These are phyloP conservation scores for Gobio gobio DNA, from an alignment of 2,113 vertebrate species.

Conservation along the genomic window DNA sequence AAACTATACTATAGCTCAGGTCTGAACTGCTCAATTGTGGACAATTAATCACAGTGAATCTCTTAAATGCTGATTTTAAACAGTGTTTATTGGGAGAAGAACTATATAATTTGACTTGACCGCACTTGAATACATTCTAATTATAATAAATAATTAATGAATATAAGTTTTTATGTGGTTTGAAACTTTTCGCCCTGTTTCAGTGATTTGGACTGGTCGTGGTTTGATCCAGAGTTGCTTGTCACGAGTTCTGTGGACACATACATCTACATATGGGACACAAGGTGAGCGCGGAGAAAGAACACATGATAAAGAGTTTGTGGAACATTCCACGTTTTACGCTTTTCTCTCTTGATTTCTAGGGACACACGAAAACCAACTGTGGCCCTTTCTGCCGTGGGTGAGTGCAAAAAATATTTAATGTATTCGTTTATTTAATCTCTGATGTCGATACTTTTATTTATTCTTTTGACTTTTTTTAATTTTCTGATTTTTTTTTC, in stretches of 20 bases:
- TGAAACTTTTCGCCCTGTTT: not conserved
- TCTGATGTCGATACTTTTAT: not conserved
- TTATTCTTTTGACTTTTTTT: not conserved
- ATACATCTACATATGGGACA: conserved; percentile 99
- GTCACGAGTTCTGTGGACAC: conserved; percentile 98
- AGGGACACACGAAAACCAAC: conserved; percentile 95
- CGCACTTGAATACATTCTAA: not conserved
- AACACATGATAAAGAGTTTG: not conserved
- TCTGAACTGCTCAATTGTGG: not conserved
- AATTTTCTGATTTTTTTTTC: not conserved
- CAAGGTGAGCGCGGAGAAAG: conserved; percentile 81
- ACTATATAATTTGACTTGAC: not conserved
- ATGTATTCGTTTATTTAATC: not conserved
- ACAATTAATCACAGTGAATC: not conserved
- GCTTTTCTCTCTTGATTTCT: conserved; percentile 60
- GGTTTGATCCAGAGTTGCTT: conserved; percentile 92
- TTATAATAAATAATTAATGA: not conserved
- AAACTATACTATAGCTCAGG: not conserved
- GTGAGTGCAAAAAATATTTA: conserved; percentile 75
- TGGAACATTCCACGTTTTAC: not conserved
- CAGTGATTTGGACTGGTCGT: conserved; percentile 98
- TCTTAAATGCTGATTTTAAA: not conserved
- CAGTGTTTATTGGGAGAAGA: not conserved
- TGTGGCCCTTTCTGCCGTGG: conserved; percentile 90
- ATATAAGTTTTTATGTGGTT: not conserved